Evolutionary conservation across 1,140 invertebrate species (phyloP).

Genomic region (Colletes gigas): DNA sequence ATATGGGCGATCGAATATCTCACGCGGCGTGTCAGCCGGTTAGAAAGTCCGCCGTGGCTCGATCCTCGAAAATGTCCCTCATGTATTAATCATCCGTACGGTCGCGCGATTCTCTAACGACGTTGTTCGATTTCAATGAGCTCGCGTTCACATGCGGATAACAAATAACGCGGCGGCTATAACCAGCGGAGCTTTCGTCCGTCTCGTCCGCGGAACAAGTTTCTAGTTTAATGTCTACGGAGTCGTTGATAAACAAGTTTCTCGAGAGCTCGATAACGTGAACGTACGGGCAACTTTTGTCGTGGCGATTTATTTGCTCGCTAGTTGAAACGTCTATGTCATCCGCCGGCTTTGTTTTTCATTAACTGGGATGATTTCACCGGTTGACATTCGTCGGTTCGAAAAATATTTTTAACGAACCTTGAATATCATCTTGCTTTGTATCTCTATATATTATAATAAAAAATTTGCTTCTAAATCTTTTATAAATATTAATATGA

Average conservation of each 20-base stretch:
- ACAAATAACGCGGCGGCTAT: conserved; percentile 1
- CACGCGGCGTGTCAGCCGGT: conserved; percentile 60
- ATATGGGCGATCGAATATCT: conserved; percentile 70
- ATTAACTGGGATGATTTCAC: too few species aligned
- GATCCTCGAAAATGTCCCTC: conserved; percentile 71
- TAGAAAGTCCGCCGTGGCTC: conserved; percentile 69
- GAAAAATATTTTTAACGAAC: too few species aligned
- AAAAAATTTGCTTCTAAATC: too few species aligned
- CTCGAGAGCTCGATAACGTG: too few species aligned
- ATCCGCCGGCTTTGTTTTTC: too few species aligned
- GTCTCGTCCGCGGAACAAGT: neutral
- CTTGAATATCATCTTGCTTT: too few species aligned
- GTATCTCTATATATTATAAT: too few species aligned
- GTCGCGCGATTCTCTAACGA: conserved; percentile 58
- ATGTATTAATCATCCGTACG: conserved; percentile 73
- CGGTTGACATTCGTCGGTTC: too few species aligned
- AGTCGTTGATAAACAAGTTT: neutral
- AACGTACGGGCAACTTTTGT: too few species aligned
- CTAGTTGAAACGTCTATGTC: too few species aligned
- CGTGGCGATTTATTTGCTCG: too few species aligned
- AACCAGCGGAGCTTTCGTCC: neutral
- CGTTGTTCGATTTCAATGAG: conserved; percentile 51
- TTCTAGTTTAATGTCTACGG: neutral
- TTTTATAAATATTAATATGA: too few species aligned
- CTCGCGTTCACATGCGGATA: neutral